Conservation (phyloP, 2,797 vertebrate species). For the Oreortyx pictus region DNA sequence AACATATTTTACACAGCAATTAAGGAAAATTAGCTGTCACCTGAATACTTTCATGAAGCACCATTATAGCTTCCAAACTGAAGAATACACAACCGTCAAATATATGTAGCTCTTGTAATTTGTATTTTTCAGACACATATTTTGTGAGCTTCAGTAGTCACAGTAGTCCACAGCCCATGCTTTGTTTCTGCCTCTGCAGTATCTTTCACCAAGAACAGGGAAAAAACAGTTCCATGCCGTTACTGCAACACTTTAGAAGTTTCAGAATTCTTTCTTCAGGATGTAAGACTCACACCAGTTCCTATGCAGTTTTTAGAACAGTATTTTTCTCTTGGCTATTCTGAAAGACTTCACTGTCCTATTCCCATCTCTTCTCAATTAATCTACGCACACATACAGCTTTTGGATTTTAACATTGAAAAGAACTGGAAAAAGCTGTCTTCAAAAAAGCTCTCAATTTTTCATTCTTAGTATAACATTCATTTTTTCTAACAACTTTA, state of each 20-base stretch:
- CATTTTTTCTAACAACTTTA: neutral
- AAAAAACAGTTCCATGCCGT: neutral
- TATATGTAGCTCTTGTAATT: neutral
- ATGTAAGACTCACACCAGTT: neutral
- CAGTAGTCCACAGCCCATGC: neutral
- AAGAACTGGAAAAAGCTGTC: neutral
- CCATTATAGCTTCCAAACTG: neutral
- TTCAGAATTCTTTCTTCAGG: neutral
- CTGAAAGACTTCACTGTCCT: neutral
- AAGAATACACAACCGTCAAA: neutral
- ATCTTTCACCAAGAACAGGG: neutral
- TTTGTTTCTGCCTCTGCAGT: neutral
- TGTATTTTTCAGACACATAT: neutral
- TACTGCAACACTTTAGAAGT: neutral
- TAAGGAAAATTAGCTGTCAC: neutral
- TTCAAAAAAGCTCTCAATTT: neutral
- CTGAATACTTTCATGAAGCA: neutral
- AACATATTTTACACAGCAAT: neutral
- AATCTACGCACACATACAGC: neutral
- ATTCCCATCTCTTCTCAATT: neutral
- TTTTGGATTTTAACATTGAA: conserved; percentile 10
- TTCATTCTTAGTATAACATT: conserved; percentile 19
- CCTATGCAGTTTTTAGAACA: conserved; percentile 4
- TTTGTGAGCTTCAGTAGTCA: too few relatives aligned
- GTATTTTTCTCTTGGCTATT: neutral